Base-by-base conservation (phyloP, 2,797 vertebrate species). In the Leuciscus waleckii region DNA sequence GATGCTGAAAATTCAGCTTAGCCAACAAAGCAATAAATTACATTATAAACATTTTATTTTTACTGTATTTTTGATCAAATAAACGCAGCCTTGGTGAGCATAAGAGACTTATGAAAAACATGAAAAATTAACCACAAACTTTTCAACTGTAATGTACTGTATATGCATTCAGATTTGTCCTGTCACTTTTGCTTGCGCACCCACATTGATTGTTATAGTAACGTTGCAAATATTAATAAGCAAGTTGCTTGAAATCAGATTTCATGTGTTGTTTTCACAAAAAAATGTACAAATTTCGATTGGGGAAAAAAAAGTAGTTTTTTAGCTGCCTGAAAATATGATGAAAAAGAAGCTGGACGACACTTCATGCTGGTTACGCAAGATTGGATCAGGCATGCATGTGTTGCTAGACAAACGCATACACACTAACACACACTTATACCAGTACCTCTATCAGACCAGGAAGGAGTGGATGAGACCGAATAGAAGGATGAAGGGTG, bases 371-470 rank as follows among this genome's bases (percentile, higher is more conserved):
- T 29, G 37, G 39, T 67, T 79, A 32, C 2, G 17, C 16, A 26
- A 29, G 9, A 61, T 79, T 29, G 17, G 54, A 37, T 43, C 56
- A 79, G 58, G 11, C 81, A 82, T 61, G 69, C 68, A 73, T 43
- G 70, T 61, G 37, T 61, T 73, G 14, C 23, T 37, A 13, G 39
- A 69, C 21, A 46, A 70, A 56, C 46, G 35, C 35, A 69, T 51
- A 26, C 7, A 29, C 39, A 17, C 43, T 80, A 41, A 70, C 80
- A 87, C 78, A 86, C 70, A 76, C 61, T 10, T 21, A 68, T 46
- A 58, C 67, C 70, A 29, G 80, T 96, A 96, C 95, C 96, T 96
- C 94, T 88, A 88, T 88, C 77, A 85, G 89, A 78, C 86, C 90
- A 81, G 89, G 73, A 91, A 85, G 21, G 82, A 68, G 93, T 92